Evolutionary conservation across 1,140 invertebrate genomes (phyloP).

Genomic region (Drosophila varians): DNA sequence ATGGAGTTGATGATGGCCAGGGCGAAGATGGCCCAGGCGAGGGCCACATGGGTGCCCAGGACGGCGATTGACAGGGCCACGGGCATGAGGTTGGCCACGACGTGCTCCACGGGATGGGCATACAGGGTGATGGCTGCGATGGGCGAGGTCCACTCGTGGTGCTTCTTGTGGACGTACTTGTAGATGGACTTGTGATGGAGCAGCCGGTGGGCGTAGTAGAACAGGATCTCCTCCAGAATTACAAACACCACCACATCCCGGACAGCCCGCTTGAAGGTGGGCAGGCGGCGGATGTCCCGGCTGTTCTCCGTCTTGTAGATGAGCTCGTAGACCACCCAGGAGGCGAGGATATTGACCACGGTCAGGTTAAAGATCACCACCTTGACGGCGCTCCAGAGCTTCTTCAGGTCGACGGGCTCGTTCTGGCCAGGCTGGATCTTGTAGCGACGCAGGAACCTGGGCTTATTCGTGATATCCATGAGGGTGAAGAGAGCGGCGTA

Average conservation of each 20-base stretch:
- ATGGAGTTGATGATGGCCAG: slow-evolving; percentile 91
- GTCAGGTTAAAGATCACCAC: slow-evolving; percentile 91
- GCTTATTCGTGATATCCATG: slow-evolving; percentile 89
- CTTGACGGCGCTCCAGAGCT: slow-evolving; percentile 85
- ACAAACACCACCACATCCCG: slow-evolving; percentile 90
- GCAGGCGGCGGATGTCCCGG: slow-evolving; percentile 86
- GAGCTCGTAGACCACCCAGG: slow-evolving; percentile 86
- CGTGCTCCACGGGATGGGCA: slow-evolving; percentile 93
- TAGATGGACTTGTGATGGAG: slow-evolving; percentile 90
- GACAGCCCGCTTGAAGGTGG: slow-evolving; percentile 91
- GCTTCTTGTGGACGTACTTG: slow-evolving; percentile 92
- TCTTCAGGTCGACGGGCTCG: slow-evolving; percentile 87
- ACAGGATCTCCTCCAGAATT: slow-evolving; percentile 91
- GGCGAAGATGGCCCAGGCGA: slow-evolving; percentile 91
- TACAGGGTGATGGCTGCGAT: slow-evolving; percentile 92
- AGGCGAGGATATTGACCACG: slow-evolving; percentile 87
- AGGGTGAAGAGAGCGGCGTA: slow-evolving; percentile 89
- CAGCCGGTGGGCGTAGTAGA: slow-evolving; percentile 94
- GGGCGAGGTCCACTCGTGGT: slow-evolving; percentile 93
- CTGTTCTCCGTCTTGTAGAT: slow-evolving; percentile 83
- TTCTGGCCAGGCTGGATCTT: slow-evolving; percentile 93
- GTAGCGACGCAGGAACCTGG: slow-evolving; percentile 88
- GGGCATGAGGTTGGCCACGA: slow-evolving; percentile 92
- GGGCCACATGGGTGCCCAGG: slow-evolving; percentile 90
- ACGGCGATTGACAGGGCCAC: slow-evolving; percentile 90